Evolutionary conservation across 1,140 invertebrate genomes (phyloP), one percentile per base, ranked within the genome.

Genomic region (Drosophila asahinai): DNA sequence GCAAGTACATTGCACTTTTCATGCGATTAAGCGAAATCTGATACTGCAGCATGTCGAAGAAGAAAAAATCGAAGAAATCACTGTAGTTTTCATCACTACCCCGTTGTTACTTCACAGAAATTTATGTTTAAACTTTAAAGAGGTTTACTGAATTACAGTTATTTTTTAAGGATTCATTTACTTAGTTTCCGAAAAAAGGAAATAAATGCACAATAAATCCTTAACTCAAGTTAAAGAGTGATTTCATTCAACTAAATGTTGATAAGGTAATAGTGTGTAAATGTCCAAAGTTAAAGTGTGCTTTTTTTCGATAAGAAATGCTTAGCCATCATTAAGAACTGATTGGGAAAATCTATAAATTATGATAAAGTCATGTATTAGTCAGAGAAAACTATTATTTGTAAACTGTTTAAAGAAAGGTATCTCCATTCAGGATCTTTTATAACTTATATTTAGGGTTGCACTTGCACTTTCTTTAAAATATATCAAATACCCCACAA

Each of bases 11-110:
- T 87, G 81, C 86, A 87, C 77, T 87, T 89, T 87, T 70, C 63
- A 81, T 81, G 84, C 84, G 81, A 87, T 89, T 87, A 81, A 83
- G 83, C 83, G 83, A 89, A 87, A 84, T 87, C 68, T 78, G 84
- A 89, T 84, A 79, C 73, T 65, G 59, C 43, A 27, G 45, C 52
- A 59, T 70, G 60, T 65, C 40, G 36, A n/a, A 36, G 47, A 61
- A 57, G 40, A 71, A 65, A 38, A 60, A 57, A 59, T 55, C 42
- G 14, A 33, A 19, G 27, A 36, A 45, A 77, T 48, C 51, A 58
- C 15, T 51, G 42, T 33, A 60, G 48, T 36, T 54, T 54, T 11
- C 15, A 73, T 45, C 25, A 36, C n/a, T 25, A 3, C n/a, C 7
- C 43, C 12, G 2, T 22, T 33, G 15, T 43, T 22, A 17, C 19